Conservation (phyloP, 2,888 invertebrate genomes). For the Himalopsyche tibetana region DNA sequence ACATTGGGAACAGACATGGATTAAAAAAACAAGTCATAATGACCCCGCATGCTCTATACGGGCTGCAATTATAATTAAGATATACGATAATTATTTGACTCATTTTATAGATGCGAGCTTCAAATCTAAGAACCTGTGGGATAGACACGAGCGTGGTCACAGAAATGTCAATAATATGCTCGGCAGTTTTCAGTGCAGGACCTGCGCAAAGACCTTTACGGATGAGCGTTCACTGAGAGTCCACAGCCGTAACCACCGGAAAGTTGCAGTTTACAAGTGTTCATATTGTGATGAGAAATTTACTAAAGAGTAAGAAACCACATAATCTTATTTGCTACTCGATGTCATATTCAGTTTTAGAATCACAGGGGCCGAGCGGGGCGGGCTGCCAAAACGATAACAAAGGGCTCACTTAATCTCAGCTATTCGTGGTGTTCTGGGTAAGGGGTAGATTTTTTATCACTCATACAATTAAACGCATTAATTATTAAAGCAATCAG, state of each 20-base stretch:
- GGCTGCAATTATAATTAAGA: too few relatives aligned
- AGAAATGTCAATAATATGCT: background rate
- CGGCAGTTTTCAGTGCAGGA: constrained; percentile 17
- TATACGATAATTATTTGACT: too few relatives aligned
- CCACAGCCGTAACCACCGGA: constrained; percentile 51
- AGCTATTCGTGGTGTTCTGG: too few relatives aligned
- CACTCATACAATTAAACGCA: too few relatives aligned
- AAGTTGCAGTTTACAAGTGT: constrained; percentile 59
- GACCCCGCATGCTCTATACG: too few relatives aligned
- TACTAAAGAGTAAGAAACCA: constrained; percentile 61
- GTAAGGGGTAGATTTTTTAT: too few relatives aligned
- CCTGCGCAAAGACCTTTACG: constrained; percentile 51
- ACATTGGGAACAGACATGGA: too few relatives aligned
- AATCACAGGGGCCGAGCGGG: background rate
- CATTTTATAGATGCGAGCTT: background rate
- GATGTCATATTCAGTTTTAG: background rate
- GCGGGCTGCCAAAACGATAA: too few relatives aligned
- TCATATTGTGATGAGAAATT: constrained; percentile 61
- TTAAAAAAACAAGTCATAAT: too few relatives aligned
- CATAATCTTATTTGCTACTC: background rate
- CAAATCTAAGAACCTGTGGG: background rate
- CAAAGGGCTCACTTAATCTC: too few relatives aligned
- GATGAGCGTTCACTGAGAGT: constrained; percentile 53
- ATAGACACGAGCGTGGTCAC: background rate
- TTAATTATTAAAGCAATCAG: too few relatives aligned